A percentile compares a stretch with the other conserved stretches of the same genome.
These are phyloP conservation scores for Drosophila eugracilis DNA, from an alignment of 1,140 invertebrate genomes.

Conservation along the genomic window DNA sequence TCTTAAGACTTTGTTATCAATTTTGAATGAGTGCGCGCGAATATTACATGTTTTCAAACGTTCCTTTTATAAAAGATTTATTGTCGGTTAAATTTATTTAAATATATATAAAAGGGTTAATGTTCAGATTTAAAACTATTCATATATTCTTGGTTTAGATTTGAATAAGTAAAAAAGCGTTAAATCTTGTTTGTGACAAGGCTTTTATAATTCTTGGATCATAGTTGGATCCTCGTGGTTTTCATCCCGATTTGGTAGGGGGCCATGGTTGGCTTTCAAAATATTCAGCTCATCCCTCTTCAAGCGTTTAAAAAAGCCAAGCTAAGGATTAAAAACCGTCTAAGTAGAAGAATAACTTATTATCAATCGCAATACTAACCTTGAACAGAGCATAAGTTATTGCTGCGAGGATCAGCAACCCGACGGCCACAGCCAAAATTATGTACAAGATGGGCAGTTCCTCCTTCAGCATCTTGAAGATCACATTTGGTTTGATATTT, in stretches of 20 bases:
- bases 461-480: conserved; percentile 65
- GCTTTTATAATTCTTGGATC: fast-evolving
- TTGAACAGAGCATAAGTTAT: not conserved
- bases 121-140: too few species aligned
- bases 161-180: too few species aligned
- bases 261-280: not conserved
- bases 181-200: too few species aligned
- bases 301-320: not conserved
- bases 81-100: too few species aligned
- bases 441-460: conserved; percentile 54
- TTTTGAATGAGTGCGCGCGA: too few species aligned
- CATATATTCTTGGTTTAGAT: too few species aligned
- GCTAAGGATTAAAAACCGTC: not conserved
- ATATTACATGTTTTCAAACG: too few species aligned
- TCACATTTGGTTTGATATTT: conserved; percentile 70
- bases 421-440: not conserved
- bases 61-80: too few species aligned
- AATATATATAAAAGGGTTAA: too few species aligned
- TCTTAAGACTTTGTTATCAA: too few species aligned
- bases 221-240: not conserved
- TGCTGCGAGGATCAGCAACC: not conserved
- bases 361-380: not conserved
- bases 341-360: not conserved
- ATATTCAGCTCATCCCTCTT: not conserved
- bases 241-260: not conserved